Base-by-base conservation (phyloP, 2,797 vertebrate genomes). In the Spheniscus humboldti region DNA sequence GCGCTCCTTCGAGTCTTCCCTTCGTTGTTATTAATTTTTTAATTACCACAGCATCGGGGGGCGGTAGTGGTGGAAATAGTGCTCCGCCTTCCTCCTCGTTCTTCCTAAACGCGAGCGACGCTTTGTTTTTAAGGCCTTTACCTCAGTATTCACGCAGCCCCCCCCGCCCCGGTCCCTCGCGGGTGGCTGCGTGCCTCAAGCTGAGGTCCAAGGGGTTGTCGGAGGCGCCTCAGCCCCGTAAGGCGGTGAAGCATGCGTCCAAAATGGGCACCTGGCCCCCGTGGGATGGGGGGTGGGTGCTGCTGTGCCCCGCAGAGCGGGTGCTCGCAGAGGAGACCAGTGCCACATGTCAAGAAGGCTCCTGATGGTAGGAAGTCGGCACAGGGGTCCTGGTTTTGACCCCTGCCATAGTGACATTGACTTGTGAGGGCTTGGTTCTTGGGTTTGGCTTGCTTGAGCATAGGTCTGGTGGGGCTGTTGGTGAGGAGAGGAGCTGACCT, bases 401-500 rank as follows among this genome's bases (percentile, higher is more conserved):
- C 55, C 4, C 31, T 8, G 6, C 22, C 6, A 1, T 3, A 5
- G 2, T 7, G 13, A 7, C 0, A 14, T 9, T 33, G 30, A 0
- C 30, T 55, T 17, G 20, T 0, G 27, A 13, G 62, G 47, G 23
- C 37, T 76, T 6, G 1, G 24, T 30, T 9, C 22, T 28, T 9
- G 62, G 4, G n/a, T 45, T 74, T 28, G 18, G 17, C 20, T 56
- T 11, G 35, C 15, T 33, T 3, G 20, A 13, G 2, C 3, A 31
- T 10, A 2, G n/a, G 27, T 16, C 48, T 30, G 67, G 10, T 4
- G 24, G 25, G 56, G 41, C 28, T 73, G 22, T 4, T 6, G 52
- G 30, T 16, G 69, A 25, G 53, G 45, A 78, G 28, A 16, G 72
- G 43, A 55, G 43, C 24, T 0, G 31, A 3, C 11, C 31, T 27